Evolutionary conservation across 2,797 vertebrate species (phyloP).

Genomic region (Oophaga sylvatica): DNA sequence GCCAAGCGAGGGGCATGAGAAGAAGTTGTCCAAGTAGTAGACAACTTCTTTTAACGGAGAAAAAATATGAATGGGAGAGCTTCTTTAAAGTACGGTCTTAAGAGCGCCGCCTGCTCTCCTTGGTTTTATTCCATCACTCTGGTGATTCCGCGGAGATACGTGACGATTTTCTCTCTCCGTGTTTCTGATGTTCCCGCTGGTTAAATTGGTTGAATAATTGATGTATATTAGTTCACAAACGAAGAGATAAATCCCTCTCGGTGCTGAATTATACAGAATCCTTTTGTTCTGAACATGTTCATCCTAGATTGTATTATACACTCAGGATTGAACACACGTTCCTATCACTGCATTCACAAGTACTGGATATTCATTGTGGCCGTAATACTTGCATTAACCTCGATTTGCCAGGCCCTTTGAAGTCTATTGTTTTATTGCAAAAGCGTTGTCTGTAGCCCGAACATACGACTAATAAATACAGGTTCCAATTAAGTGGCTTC

Average conservation of each 20-base stretch:
- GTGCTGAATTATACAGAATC: slow-evolving; percentile 47
- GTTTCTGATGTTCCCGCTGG: slow-evolving; percentile 37
- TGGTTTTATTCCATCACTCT: background rate
- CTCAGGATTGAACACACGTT: slow-evolving; percentile 28
- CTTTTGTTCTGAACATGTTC: slow-evolving; percentile 39
- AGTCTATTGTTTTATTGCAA: slow-evolving; percentile 5
- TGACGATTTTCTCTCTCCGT: background rate
- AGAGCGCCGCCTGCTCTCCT: background rate
- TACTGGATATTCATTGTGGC: background rate
- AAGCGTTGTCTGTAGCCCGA: background rate
- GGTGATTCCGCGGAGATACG: background rate
- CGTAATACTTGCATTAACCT: background rate
- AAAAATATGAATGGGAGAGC: no score
- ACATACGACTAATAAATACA: background rate
- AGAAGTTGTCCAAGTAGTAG: no score
- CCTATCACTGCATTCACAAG: background rate
- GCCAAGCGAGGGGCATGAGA: no score
- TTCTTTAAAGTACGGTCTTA: background rate
- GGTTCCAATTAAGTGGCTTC: background rate
- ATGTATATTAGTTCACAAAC: slow-evolving; percentile 48
- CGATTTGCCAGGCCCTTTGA: background rate
- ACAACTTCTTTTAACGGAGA: no score
- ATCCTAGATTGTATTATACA: slow-evolving; percentile 42
- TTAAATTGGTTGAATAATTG: slow-evolving; percentile 54
- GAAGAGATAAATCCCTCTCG: slow-evolving; percentile 37